A percentile compares a stretch with the other conserved stretches of the same genome.
Conservation (phyloP, 1,140 invertebrate species). For the Oscheius sp. region DNA sequence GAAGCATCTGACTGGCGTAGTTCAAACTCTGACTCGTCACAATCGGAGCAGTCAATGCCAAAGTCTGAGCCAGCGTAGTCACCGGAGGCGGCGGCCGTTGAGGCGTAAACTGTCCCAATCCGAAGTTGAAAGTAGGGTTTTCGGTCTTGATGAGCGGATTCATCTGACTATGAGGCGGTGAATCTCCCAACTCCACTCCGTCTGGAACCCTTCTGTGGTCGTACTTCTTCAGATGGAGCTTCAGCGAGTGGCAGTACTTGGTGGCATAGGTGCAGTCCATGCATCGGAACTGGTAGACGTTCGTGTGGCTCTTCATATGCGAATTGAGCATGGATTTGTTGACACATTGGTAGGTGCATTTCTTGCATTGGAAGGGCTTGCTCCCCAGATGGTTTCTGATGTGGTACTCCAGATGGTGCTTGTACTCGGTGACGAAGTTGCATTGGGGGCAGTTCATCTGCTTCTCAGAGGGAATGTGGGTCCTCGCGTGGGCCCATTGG, state of each 20-base stretch:
- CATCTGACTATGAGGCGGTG: not conserved
- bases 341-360: conserved; percentile 88
- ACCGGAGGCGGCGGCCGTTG: not conserved
- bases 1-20: conserved; percentile 32
- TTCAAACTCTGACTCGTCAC: conserved; percentile 5
- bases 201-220: conserved; percentile 76
- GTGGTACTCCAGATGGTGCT: conserved; percentile 97
- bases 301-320: conserved; percentile 95
- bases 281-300: conserved; percentile 92
- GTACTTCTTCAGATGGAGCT: conserved; percentile 89
- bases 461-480: conserved; percentile 85
- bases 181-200: conserved; percentile 17
- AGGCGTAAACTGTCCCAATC: not conserved
- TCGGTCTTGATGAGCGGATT: not conserved
- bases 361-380: conserved; percentile 91
- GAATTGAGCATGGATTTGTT: conserved; percentile 99
- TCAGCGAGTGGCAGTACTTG: conserved; percentile 96
- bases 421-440: conserved; percentile 94
- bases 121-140: not conserved
- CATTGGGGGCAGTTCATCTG: conserved; percentile 85
- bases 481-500: conserved; percentile 68
- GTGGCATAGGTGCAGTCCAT: conserved; percentile 91
- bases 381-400: conserved; percentile 88
- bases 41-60: not conserved
- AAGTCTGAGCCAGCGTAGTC: conserved; percentile 2